Percentiles rank a stretch among this genome's conserved stretches.
These are phyloP conservation scores for Eupithecia inturbata DNA, from an alignment of 2,888 invertebrate species.

Conservation along the genomic window DNA sequence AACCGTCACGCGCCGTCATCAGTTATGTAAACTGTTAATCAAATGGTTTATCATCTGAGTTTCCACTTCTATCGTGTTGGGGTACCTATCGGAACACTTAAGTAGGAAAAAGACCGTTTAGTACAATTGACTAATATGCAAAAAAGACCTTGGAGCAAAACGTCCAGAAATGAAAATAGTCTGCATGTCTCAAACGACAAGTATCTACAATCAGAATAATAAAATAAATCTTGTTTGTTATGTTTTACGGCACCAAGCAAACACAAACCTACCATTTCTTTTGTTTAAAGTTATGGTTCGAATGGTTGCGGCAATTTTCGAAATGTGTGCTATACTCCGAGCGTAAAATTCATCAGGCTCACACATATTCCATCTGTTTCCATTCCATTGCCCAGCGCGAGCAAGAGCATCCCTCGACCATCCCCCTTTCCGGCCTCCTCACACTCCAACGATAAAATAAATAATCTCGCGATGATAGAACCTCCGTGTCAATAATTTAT, in stretches of 20 bases:
- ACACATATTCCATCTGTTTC: slow-evolving; percentile 67
- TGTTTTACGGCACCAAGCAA: background rate
- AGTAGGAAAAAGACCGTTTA: too few species aligned
- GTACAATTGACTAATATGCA: too few species aligned
- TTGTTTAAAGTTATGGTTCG: background rate
- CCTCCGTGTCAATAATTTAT: slow-evolving; percentile 78
- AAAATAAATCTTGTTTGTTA: too few species aligned
- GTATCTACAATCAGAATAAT: too few species aligned
- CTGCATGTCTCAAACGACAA: too few species aligned
- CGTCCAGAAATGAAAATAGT: too few species aligned
- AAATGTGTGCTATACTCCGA: background rate
- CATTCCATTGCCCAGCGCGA: slow-evolving; percentile 66
- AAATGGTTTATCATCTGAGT: background rate
- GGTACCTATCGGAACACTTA: too few species aligned
- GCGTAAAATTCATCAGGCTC: slow-evolving; percentile 58
- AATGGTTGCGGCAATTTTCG: background rate
- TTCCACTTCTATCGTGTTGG: background rate
- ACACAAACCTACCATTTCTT: background rate
- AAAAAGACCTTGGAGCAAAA: too few species aligned
- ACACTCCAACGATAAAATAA: slow-evolving; percentile 60
- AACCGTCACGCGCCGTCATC: background rate
- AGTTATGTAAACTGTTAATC: background rate
- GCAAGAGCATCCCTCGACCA: slow-evolving; percentile 56
- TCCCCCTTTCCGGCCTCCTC: slow-evolving; percentile 35
- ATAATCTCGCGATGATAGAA: slow-evolving; percentile 66